Conservation (phyloP, 1,140 invertebrate genomes). For the Pemphigus obesinymphae region DNA sequence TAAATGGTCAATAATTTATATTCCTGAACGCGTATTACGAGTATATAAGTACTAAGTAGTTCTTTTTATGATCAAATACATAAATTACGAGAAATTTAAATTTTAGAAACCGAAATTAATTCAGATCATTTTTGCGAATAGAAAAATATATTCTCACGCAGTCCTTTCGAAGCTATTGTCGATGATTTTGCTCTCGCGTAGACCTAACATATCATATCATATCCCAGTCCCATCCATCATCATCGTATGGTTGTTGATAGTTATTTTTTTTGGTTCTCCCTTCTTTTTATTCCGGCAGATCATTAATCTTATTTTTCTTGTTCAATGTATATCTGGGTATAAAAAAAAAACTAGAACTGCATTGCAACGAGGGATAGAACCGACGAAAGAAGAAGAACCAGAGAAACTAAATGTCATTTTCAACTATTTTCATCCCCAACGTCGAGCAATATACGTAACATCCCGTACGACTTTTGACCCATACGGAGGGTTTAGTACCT, state of each 20-base stretch:
- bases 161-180: neutral
- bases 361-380: neutral
- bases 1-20: too few relatives aligned
- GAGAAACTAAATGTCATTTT: slow-evolving; percentile 29
- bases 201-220: slow-evolving; percentile 21
- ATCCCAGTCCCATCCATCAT: slow-evolving; percentile 16
- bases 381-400: neutral
- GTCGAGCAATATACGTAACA: slow-evolving; percentile 1
- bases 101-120: slow-evolving; percentile 5
- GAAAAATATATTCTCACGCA: slow-evolving; percentile 1
- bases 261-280: slow-evolving; percentile 9
- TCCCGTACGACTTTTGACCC: slow-evolving; percentile 23
- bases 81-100: neutral
- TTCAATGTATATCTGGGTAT: neutral
- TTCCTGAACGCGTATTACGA: too few relatives aligned
- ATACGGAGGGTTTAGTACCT: neutral
- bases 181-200: neutral
- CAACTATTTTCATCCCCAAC: slow-evolving; percentile 2
- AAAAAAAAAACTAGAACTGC: too few relatives aligned
- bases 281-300: slow-evolving; percentile 9
- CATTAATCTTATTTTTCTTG: slow-evolving; percentile 35
- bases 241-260: slow-evolving; percentile 29
- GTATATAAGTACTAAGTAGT: too few relatives aligned
- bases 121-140: neutral
- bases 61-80: neutral